Base-by-base conservation (phyloP, 2,113 vertebrate species). In the Cathartes aura region DNA sequence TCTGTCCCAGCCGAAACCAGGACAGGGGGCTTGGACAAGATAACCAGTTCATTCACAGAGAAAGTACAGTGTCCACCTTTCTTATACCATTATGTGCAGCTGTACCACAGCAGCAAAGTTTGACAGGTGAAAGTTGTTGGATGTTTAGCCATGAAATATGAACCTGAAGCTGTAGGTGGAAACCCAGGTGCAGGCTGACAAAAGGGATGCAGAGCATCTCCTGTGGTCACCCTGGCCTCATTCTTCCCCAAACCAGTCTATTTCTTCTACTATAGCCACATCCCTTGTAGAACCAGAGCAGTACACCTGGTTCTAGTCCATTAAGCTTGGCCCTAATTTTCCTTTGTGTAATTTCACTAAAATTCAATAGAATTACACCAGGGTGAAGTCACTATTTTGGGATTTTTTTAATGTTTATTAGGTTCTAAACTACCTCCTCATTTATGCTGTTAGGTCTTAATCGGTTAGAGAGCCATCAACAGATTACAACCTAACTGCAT, bases 401-500 rank as follows among this genome's bases (percentile, higher is more conserved):
- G 2, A 4, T 30, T 11, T 48, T 59, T 84, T 19, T 3, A 11
- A 38, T 38, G 38, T 38, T 47, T n/a, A 2, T 72, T n/a, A 56
- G 8, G 14, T 76, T 87, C 85, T 93, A 50, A 97, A 83, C 90
- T 92, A 91, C 53, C 64, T 94, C 88, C 60, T 93, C 95, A 94
- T 55, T 96, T 93, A 84, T 34, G 62, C 68, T 90, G 50, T 94
- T 89, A 83, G 40, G 34, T 93, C 74, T 81, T 76, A 74, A 43
- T 87, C 66, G 96, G 53, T 94, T 95, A 90, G 26, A 75, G 12
- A 63, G 36, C 17, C 40, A 81, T 59, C 68, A 71, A 34, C 27
- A 83, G 36, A 64, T 64, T 80, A 62, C 38, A 84, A n/a, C 2
- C 1, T 43, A 86, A 80, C 45, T 48, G 53, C 58, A 83, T 53